These are phyloP conservation scores for Saguinus imperator DNA, from an alignment of 2,113 vertebrate species.

Conservation along the genomic window DNA sequence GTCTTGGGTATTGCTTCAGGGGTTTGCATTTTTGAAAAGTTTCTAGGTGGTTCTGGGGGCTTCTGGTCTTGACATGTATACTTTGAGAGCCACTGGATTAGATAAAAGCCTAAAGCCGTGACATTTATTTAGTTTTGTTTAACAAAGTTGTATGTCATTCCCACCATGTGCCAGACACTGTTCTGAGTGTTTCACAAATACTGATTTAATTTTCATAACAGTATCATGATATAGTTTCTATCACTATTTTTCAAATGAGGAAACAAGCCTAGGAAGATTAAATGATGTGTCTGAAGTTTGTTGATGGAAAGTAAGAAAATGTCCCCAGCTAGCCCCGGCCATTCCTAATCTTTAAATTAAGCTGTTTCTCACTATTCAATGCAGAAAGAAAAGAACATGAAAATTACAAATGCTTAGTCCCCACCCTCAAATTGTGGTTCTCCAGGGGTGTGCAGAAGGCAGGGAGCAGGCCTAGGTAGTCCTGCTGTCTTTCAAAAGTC, in stretches of 20 bases:
- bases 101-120: background rate
- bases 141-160: background rate
- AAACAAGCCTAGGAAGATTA: background rate
- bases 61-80: background rate
- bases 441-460: background rate
- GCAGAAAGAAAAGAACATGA: background rate
- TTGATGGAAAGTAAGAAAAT: background rate
- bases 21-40: background rate
- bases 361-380: background rate
- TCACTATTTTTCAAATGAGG: background rate
- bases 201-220: background rate
- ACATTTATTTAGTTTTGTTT: background rate
- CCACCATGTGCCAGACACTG: too few species aligned
- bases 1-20: background rate
- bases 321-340: background rate
- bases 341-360: background rate
- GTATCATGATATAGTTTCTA: background rate
- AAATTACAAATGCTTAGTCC: background rate
- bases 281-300: background rate
- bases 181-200: background rate
- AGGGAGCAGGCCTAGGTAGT: accelerated
- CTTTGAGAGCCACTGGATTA: background rate
- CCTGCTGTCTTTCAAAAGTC: background rate
- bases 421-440: background rate
- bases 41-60: background rate